Evolutionary conservation across 2,113 vertebrate species (phyloP).

Genomic region (Bubo bubo): DNA sequence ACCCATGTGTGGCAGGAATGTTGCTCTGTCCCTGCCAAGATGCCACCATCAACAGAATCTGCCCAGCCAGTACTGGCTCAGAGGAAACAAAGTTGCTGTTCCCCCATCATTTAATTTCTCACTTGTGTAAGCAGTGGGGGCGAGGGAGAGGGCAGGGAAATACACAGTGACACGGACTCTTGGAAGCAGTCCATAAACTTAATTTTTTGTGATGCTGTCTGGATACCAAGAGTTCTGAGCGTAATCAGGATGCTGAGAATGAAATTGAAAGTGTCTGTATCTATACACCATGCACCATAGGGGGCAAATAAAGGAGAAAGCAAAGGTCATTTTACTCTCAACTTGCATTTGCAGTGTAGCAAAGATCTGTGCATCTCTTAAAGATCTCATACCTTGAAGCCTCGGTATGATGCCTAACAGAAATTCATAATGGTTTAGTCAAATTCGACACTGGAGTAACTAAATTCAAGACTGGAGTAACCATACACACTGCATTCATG

Average conservation of each 20-base stretch:
- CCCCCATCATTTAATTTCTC: not conserved
- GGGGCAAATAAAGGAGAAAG: conserved; percentile 10
- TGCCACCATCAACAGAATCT: not conserved
- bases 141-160: not conserved
- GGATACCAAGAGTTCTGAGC: not conserved
- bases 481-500: not conserved
- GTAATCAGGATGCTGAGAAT: not conserved
- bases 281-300: not conserved
- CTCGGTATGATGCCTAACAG: not conserved
- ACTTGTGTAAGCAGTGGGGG: fast-evolving
- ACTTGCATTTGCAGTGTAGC: not conserved
- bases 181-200: not conserved
- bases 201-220: not conserved
- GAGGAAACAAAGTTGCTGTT: not conserved
- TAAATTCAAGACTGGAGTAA: not conserved
- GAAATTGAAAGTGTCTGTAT: not conserved
- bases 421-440: not conserved
- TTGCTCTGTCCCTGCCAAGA: conserved; percentile 4
- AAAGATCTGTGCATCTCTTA: not conserved
- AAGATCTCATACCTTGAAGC: not conserved
- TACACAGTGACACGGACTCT: not conserved
- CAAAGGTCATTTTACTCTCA: not conserved
- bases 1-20: not conserved
- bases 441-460: not conserved
- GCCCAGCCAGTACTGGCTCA: not conserved